Evolutionary conservation across 1,140 invertebrate genomes (phyloP), one percentile per base, ranked within the genome.

Genomic region (Sinonovacula constricta): DNA sequence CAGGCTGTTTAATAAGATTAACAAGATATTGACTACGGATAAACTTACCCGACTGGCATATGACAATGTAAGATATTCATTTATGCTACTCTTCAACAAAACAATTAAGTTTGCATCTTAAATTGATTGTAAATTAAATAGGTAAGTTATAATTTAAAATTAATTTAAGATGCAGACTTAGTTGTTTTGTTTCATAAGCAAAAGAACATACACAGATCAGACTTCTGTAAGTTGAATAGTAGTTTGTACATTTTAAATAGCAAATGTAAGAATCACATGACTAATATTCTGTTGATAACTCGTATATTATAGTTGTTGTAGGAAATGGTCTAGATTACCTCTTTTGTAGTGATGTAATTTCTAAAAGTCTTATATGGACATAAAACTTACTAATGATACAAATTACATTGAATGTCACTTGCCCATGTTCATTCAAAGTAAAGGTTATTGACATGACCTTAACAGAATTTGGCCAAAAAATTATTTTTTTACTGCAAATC

Each of bases 1-100:
- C 77, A 88, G 93, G 53, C 82, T 96, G 30, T 96, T 95, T 83
- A 93, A 93, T 51, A 93, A 93, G 86, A 93, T 94, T 0, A 89
- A 94, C 1, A 93, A 93, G 74, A 93, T 95, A 67, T 88, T 97
- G n/a, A 93, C 95, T 83, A 90, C 91, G 28, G 95, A 96, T 86
- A 92, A 94, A 39, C 89, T 97, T 33, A 92, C 94, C 0, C 92
- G 95, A 69, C 88, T 97, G 30, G 92, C 94, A 0, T 89, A 87
- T 77, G 86, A 88, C 65, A 90, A 90, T 39, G 89, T 91, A 83
- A 83, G 82, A 62, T 59, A 0, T 36, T 10, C 33, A 22, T 36
- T 53, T 59, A 5, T 63, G 10, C 7, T 3, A 5, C n/a, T 18
- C n/a, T 54, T n/a, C 4, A 22, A n/a, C 18, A 18, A 22, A 7